Base-by-base conservation (phyloP, 2,888 invertebrate species). In the Dioctria linearis region DNA sequence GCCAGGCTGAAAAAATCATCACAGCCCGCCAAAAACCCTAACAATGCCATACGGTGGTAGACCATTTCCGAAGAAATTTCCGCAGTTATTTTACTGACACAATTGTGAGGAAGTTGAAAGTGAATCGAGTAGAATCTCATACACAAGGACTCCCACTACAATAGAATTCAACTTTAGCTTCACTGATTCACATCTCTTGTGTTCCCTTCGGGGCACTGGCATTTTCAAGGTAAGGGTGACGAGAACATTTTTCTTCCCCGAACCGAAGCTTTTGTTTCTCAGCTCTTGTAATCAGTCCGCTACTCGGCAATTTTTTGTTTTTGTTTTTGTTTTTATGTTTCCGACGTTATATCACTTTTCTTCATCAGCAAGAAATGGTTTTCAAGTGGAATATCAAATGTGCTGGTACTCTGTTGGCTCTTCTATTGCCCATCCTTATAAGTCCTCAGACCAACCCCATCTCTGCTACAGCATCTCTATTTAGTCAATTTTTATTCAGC, bases 401-500 rank as follows among this genome's bases (percentile, higher is more conserved):
- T 25, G 25, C 25, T 25, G 25, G 25, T 25, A 25, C 25, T 25
- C 25, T 25, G 46, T 11, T 57, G 57, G 57, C n/a, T 57, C 11
- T 6, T 4, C 25, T 11, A 51, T 51, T 57, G 57, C 57, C 57
- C 66, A 39, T 46, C 5, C 46, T 2, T 2, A 4, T n/a, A n/a
- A 25, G 25, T 25, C 25, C 25, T 25, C 25, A 25, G 25, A 25
- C 25, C 25, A 25, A 25, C 25, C 25, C 25, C 25, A 25, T 25
- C 25, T 25, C 25, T 25, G 25, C 25, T 25, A 8, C 5, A 13
- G 66, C 42, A 5, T 11, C 11, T 57, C 57, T 57, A 57, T 57
- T 66, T 66, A 66, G 46, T 75, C 75, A 57, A 54, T 75, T 57
- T 61, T 75, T 57, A 40, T 57, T 75, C 42, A 59, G 59, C 78